Evolutionary conservation across 2,113 vertebrate genomes (phyloP), one percentile per base, ranked within the genome.

Genomic region (Centropristis striata): DNA sequence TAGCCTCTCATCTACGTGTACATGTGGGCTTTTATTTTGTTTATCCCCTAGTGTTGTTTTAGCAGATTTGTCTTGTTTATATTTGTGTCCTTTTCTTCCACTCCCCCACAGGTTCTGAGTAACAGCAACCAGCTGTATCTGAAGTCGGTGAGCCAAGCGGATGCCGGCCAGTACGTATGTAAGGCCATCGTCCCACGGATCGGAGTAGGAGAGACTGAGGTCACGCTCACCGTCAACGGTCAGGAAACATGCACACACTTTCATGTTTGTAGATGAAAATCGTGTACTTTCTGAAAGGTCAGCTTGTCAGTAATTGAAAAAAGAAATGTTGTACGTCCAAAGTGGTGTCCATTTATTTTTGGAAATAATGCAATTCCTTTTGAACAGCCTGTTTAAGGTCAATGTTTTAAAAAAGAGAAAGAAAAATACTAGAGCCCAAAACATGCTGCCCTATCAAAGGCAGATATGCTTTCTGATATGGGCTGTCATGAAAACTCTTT

Each of bases 181-280:
- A 97, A 98, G 73, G 98, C 98, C 94, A 99, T 99, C 36, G 98
- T 99, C 9, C 98, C 98, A 15, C 89, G 98, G 23, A 98, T 99
- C 0, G 98, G 98, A 1, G 98, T 98, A 18, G 98, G 97, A 0
- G 97, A 99, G 93, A 95, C 96, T 0, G 97, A 99, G 88, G 98
- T 99, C 87, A 94, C 96, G 0, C 96, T 99, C 47, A 96, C 94
- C 0, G 98, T 99, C 82, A 99, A 99, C 0, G 98, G 98, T 99
- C 92, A 96, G 92, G 63, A 75, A 80, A 80, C 71, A 53, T 47
- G 57, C 69, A 63, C 70, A 51, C 53, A 39, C 21, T 66, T 85
- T 36, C 21, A 69, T 54, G 27, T 53, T 66, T 60, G 23, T 44
- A 72, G 71, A 76, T 32, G 21, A 49, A 71, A 59, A 49, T 16